Evolutionary conservation across 2,797 vertebrate genomes (phyloP), one percentile per base, ranked within the genome.

Genomic region (Mastacembelus armatus): DNA sequence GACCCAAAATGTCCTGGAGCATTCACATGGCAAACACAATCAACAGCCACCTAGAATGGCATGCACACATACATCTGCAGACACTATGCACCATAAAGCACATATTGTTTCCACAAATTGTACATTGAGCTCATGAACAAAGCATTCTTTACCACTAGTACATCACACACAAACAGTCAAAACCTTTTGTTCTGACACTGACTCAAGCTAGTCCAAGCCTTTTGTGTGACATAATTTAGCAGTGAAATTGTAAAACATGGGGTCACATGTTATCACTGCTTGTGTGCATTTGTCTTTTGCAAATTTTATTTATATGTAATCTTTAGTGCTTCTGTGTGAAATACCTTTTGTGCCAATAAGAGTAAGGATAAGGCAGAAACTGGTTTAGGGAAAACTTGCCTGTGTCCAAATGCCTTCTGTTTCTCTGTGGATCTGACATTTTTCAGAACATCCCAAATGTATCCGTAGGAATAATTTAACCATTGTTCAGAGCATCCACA

Each of bases 71-170:
- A 78, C 81, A 87, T 76, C 75, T 85, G 80, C 84, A 82, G 65
- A 81, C 80, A 82, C 82, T 81, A 83, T 87, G 77, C 85, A 84
- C 84, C 83, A 65, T 55, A 51, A 83, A 77, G 71, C 78, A 83
- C 82, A 73, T 63, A n/a, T n/a, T 65, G 72, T 83, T 83, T 74
- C 69, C 81, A 80, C 71, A 76, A 35, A 80, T 48, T 63, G 57
- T 51, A 68, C 63, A 50, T 60, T 64, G 58, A 66, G 45, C 62
- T 77, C 66, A 43, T 16, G 55, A 83, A 74, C 71, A 72, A 84
- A 76, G 54, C 55, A 35, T 83, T 83, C 63, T 78, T 81, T 44
- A 66, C 39, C 67, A 58, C 72, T 47, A 65, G 51, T 70, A n/a
- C n/a, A n/a, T n/a, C n/a, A n/a, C n/a, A 67, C 71, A 76, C 33